Conservation (phyloP, 2,113 vertebrate species). For the Mesocricetus auratus region DNA sequence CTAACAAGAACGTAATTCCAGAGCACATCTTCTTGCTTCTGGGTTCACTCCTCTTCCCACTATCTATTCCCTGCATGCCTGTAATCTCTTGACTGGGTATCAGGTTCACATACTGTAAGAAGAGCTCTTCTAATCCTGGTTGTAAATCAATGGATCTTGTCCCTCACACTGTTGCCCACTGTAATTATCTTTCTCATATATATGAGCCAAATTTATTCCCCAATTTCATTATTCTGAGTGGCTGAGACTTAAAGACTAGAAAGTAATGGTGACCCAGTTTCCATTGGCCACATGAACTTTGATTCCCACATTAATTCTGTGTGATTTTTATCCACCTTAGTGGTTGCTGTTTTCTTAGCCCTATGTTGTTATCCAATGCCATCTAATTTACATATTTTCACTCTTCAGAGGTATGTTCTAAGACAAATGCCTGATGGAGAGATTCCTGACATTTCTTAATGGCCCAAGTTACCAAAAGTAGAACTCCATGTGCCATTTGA, state of each 20-base stretch:
- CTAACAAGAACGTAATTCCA: not conserved
- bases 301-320: not conserved
- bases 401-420: not conserved
- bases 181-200: not conserved
- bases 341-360: not conserved
- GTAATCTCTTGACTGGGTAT: not conserved
- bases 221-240: not conserved
- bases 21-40: not conserved
- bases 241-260: constrained; percentile 13
- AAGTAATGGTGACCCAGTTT: not conserved
- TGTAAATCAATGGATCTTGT: not conserved
- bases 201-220: not conserved
- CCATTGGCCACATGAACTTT: not conserved
- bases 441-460: not conserved
- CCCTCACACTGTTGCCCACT: not conserved
- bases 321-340: constrained; percentile 51
- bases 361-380: not conserved
- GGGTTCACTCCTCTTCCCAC: not conserved
- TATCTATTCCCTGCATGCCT: not conserved
- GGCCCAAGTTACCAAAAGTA: not conserved
- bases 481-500: not conserved
- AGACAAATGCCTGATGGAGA: not conserved
- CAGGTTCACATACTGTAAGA: not conserved
- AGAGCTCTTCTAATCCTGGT: too few relatives aligned
- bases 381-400: not conserved